These are phyloP conservation scores for Flexamia atlantica DNA, from an alignment of 2,888 invertebrate species.

Conservation along the genomic window DNA sequence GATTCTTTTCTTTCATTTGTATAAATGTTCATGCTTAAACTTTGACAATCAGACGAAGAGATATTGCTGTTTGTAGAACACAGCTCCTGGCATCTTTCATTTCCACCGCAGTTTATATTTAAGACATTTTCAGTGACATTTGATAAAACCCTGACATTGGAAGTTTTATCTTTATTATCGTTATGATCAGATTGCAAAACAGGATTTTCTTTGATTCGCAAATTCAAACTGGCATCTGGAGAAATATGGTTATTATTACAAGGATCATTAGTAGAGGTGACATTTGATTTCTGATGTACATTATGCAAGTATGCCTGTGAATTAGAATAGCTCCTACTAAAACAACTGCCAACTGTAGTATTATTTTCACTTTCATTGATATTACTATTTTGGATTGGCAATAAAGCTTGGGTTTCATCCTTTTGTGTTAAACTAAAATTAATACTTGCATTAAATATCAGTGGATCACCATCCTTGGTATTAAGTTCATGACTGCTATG, in stretches of 20 bases:
- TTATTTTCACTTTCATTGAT: neutral
- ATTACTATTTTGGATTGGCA: neutral
- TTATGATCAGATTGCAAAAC: neutral
- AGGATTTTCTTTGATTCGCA: neutral
- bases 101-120: neutral
- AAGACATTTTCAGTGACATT: neutral
- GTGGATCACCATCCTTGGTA: neutral
- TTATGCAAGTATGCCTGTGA: neutral
- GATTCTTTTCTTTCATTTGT: neutral
- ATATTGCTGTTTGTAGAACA: neutral
- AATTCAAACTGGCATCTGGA: neutral
- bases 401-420: neutral
- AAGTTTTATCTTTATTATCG: neutral
- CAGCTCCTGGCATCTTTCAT: neutral
- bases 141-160: neutral
- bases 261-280: neutral
- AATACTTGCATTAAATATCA: conserved; percentile 59
- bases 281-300: neutral
- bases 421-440: conserved; percentile 61
- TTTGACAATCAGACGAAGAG: neutral
- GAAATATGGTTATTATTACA: neutral
- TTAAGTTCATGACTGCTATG: neutral
- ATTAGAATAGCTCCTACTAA: neutral
- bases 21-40: neutral
- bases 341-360: neutral